Conservation (phyloP, 2,113 vertebrate genomes). For the Catagonus wagneri region DNA sequence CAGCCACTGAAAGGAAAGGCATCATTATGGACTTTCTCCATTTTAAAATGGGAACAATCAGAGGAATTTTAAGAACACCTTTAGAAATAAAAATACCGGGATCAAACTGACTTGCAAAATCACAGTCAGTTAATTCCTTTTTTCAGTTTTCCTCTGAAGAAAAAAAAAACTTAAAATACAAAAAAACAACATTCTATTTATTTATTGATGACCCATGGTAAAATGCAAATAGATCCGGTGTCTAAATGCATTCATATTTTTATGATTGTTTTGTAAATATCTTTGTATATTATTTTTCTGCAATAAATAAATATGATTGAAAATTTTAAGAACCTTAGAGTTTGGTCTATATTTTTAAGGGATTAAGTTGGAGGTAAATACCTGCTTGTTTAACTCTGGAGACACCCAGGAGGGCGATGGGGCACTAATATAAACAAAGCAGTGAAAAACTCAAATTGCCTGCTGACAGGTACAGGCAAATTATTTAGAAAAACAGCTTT, state of each 20-base stretch:
- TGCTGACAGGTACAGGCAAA: constrained; percentile 88
- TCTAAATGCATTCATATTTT: constrained; percentile 98
- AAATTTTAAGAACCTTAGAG: constrained; percentile 89
- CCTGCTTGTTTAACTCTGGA: constrained; percentile 86
- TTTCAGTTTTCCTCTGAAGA: constrained; percentile 89
- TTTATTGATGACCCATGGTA: constrained; percentile 97
- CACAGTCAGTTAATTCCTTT: constrained; percentile 85
- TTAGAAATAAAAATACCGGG: constrained; percentile 88
- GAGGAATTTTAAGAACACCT: constrained; percentile 81
- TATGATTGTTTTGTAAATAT: constrained; percentile 98
- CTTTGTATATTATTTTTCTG: constrained; percentile 98
- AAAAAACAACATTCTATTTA: constrained; percentile 96
- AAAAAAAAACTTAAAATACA: constrained; percentile 84
- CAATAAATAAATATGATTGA: constrained; percentile 96
- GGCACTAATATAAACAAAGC: constrained; percentile 87
- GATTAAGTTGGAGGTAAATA: constrained; percentile 84
- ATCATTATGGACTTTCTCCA: constrained; percentile 87
- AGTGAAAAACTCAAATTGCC: constrained; percentile 86
- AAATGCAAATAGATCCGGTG: constrained; percentile 96
- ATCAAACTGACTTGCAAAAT: constrained; percentile 89
- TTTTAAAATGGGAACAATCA: constrained; percentile 87
- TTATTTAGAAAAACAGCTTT: constrained; percentile 88
- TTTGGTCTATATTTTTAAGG: constrained; percentile 88
- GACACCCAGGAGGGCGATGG: constrained; percentile 84
- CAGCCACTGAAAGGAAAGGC: constrained; percentile 90